Percentiles rank a stretch among this genome's conserved stretches.
phyloP scores from a whole-genome alignment of 2,888 invertebrate genomes.

The Melanotus villosus region DNA sequence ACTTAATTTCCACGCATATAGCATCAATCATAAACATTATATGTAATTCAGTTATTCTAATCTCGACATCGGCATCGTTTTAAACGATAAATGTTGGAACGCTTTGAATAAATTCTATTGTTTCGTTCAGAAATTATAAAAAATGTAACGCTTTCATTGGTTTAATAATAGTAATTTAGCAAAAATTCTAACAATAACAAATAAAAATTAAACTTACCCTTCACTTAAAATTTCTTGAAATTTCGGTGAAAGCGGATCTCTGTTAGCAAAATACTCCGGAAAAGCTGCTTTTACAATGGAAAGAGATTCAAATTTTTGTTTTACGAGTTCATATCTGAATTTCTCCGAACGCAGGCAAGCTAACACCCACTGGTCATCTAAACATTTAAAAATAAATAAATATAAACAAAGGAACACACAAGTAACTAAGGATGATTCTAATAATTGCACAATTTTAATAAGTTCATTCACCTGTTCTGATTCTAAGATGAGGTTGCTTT shows the following conservation, averaged over 20 bases:
- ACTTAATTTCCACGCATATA: too few relatives aligned
- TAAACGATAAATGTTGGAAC: too few relatives aligned
- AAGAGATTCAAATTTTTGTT: conserved; percentile 73
- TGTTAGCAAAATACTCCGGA: conserved; percentile 72
- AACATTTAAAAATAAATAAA: not conserved
- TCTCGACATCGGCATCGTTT: too few relatives aligned
- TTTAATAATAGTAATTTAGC: too few relatives aligned
- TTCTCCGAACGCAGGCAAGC: conserved; percentile 72
- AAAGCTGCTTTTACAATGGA: conserved; percentile 72
- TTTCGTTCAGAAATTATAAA: not conserved
- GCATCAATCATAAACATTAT: too few relatives aligned
- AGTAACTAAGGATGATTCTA: too few relatives aligned
- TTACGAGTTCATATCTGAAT: conserved; percentile 71
- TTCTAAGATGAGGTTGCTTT: conserved; percentile 72
- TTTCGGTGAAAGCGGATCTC: conserved; percentile 66
- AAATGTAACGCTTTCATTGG: too few relatives aligned
- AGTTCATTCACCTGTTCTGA: conserved; percentile 69
- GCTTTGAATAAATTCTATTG: too few relatives aligned
- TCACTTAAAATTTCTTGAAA: conserved; percentile 59
- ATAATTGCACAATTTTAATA: too few relatives aligned
- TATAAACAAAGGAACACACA: not conserved
- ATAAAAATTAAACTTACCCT: too few relatives aligned
- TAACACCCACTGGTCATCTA: conserved; percentile 71
- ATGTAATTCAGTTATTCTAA: too few relatives aligned
- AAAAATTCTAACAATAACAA: too few relatives aligned